These are phyloP conservation scores for Sesia bembeciformis DNA, from an alignment of 2,888 invertebrate genomes.

Conservation along the genomic window DNA sequence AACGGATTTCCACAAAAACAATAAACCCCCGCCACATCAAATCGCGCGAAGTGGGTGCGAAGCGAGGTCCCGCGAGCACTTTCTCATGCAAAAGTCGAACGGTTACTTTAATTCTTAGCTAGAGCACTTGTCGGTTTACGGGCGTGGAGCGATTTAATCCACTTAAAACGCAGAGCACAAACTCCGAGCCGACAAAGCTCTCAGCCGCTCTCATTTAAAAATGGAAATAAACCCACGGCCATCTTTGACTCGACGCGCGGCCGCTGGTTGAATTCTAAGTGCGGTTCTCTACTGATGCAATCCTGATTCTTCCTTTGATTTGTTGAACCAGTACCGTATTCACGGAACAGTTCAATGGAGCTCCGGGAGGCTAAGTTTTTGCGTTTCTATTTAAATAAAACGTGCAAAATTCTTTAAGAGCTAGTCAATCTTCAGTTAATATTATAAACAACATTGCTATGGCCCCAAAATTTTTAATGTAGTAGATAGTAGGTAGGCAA, in stretches of 20 bases:
- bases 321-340: background rate
- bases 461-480: no score
- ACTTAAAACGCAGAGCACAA: constrained; percentile 75
- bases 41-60: constrained; percentile 54
- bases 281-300: constrained; percentile 50
- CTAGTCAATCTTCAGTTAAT: no score
- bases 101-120: constrained; percentile 73
- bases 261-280: constrained; percentile 68
- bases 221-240: constrained; percentile 72
- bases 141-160: constrained; percentile 74
- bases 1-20: constrained; percentile 42
- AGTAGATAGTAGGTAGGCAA: no score
- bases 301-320: constrained; percentile 41
- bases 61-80: constrained; percentile 57
- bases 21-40: constrained; percentile 47
- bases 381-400: no score
- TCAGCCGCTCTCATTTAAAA: constrained; percentile 74
- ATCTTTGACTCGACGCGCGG: constrained; percentile 66
- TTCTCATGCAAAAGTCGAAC: constrained; percentile 74
- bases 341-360: background rate
- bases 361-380: background rate
- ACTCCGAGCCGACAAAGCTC: constrained; percentile 72
- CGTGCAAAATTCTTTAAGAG: no score
- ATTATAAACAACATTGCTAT: no score
- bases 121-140: constrained; percentile 73